Percentiles rank a stretch among this genome's conserved stretches.
phyloP scores from a whole-genome alignment of 2,888 invertebrate genomes.

The Rhabditophanes sp. region DNA sequence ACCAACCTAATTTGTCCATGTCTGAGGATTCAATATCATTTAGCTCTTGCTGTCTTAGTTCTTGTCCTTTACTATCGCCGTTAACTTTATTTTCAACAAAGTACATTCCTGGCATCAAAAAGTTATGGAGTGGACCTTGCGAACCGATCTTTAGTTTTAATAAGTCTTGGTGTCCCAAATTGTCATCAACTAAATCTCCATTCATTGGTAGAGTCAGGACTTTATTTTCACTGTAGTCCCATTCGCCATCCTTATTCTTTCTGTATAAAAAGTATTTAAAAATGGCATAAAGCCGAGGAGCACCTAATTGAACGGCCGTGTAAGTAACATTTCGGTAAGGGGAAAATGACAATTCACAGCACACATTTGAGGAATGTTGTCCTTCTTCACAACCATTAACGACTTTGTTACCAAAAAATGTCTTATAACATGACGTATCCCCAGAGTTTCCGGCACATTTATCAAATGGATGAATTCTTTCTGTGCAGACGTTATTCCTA shows the following conservation, averaged over 20 bases:
- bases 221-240: constrained; percentile 32
- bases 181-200: constrained; percentile 29
- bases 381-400: constrained; percentile 25
- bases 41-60: constrained; percentile 27
- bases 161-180: constrained; percentile 17
- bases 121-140: constrained; percentile 26
- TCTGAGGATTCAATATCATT: constrained; percentile 31
- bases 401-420: constrained; percentile 40
- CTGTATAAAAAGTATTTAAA: constrained; percentile 32
- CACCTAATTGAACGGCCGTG: constrained; percentile 31
- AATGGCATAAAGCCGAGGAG: constrained; percentile 32
- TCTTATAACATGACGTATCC: constrained; percentile 28
- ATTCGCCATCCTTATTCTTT: constrained; percentile 19
- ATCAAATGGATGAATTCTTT: too few relatives aligned
- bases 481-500: too few relatives aligned
- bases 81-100: constrained; percentile 28
- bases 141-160: constrained; percentile 31
- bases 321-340: constrained; percentile 25
- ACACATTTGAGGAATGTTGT: constrained; percentile 23
- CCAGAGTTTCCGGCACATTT: constrained; percentile 11
- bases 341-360: constrained; percentile 32
- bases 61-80: constrained; percentile 22
- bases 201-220: constrained; percentile 29
- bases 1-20: constrained; percentile 42
- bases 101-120: constrained; percentile 38